Evolutionary conservation across 2,888 invertebrate genomes (phyloP).

Genomic region (Hydroisotoma schaefferi): DNA sequence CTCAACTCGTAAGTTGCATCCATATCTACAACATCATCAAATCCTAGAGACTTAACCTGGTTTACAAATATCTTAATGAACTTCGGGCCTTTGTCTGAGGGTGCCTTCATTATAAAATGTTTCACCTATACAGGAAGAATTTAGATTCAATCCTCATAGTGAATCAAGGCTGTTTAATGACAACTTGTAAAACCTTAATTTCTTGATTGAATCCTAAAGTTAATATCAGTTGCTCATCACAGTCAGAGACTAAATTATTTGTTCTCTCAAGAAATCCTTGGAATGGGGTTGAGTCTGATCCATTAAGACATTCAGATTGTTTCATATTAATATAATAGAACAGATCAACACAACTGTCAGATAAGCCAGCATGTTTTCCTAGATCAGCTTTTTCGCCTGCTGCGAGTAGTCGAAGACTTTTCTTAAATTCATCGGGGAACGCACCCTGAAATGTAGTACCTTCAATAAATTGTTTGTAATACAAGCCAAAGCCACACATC

Average conservation of each 20-base stretch:
- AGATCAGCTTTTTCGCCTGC: not conserved
- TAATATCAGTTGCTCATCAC: slow-evolving; percentile 11
- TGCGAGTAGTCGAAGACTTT: not conserved
- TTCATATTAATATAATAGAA: not conserved
- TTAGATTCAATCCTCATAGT: not conserved
- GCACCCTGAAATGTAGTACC: not conserved
- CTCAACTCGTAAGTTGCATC: too few species aligned
- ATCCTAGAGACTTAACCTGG: slow-evolving; percentile 6
- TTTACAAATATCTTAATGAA: slow-evolving; percentile 7
- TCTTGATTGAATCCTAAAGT: slow-evolving; percentile 6
- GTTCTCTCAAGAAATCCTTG: not conserved
- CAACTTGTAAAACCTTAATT: not conserved
- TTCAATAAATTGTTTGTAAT: not conserved
- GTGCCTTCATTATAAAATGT: slow-evolving; percentile 1
- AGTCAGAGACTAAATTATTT: slow-evolving; percentile 1
- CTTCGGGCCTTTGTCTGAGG: slow-evolving; percentile 2
- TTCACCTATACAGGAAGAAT: not conserved
- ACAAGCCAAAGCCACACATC: too few species aligned
- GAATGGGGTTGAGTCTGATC: not conserved
- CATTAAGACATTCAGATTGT: not conserved
- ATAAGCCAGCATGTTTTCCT: not conserved
- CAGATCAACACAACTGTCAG: not conserved
- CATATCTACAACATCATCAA: slow-evolving; percentile 9
- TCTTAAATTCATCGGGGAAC: not conserved
- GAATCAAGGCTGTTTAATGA: not conserved